Conservation (phyloP, 2,888 invertebrate genomes). For the Ceriagrion tenellum region DNA sequence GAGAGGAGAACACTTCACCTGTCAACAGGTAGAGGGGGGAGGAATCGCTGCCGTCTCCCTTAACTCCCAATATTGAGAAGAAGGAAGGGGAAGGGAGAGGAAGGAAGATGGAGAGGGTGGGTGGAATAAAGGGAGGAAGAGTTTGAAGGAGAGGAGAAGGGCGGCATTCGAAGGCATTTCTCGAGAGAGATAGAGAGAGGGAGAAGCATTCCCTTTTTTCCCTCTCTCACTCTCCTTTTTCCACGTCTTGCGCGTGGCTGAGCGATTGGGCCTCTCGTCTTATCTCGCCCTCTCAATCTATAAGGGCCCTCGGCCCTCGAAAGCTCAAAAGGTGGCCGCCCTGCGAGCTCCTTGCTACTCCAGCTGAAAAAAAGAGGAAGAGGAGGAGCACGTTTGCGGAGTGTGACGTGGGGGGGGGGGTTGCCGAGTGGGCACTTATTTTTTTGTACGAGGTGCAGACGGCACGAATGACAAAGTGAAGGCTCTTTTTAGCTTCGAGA, state of each 20-base stretch:
- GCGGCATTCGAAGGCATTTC: conserved; percentile 1
- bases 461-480: not conserved
- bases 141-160: not conserved
- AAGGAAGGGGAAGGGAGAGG: not conserved
- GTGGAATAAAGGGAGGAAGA: not conserved
- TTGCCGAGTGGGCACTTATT: not conserved
- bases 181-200: not conserved
- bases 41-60: not conserved
- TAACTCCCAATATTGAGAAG: not conserved
- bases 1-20: not conserved
- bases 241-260: conserved; percentile 15
- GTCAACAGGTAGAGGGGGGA: not conserved
- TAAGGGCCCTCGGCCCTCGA: not conserved
- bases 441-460: not conserved
- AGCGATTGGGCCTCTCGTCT: not conserved
- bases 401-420: not conserved
- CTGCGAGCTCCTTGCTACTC: not conserved
- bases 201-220: too few species aligned
- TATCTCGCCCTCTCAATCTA: conserved; percentile 19
- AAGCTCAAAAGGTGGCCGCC: conserved; percentile 22
- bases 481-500: not conserved
- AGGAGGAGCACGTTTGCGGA: not conserved
- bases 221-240: not conserved
- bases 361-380: not conserved
- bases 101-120: not conserved